phyloP scores from a whole-genome alignment of 2,797 vertebrate species.

The Cryptoprocta ferox region DNA sequence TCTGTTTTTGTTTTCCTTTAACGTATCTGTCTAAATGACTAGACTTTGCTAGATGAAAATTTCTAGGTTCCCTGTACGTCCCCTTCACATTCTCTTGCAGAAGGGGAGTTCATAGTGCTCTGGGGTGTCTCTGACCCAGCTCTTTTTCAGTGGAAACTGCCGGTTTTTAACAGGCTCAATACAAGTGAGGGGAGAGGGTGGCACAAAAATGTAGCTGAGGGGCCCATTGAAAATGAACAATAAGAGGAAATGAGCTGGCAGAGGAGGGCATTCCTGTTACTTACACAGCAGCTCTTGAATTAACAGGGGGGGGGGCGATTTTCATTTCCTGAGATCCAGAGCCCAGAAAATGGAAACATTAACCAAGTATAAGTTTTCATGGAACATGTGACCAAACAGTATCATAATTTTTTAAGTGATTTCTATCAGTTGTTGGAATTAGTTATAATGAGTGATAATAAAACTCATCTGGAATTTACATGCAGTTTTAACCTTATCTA shows the following conservation, averaged over 20 bases:
- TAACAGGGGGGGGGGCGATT: not conserved
- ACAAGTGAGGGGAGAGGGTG: not conserved
- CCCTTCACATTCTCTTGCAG: not conserved
- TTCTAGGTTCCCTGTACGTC: not conserved
- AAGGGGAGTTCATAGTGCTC: not conserved
- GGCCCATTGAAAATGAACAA: not conserved
- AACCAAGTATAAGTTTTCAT: not conserved
- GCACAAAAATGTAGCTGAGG: not conserved
- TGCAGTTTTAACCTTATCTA: not conserved
- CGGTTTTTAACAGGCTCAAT: not conserved
- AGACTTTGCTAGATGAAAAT: not conserved
- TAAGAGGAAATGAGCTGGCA: not conserved
- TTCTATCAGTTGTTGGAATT: not conserved
- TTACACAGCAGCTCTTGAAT: not conserved
- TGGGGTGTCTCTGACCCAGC: not conserved
- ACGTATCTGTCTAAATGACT: not conserved
- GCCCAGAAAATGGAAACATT: conserved; percentile 5
- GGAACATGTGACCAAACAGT: not conserved
- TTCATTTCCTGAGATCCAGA: conserved; percentile 35
- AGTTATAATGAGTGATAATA: not conserved
- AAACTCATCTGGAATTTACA: conserved; percentile 19
- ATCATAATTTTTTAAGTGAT: not conserved
- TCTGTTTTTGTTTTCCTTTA: not conserved
- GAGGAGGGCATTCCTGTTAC: not conserved
- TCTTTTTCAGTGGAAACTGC: not conserved